A percentile compares a stretch with the other conserved stretches of the same genome.
Conservation (phyloP, 2,113 vertebrate genomes). For the Aix galericulata region DNA sequence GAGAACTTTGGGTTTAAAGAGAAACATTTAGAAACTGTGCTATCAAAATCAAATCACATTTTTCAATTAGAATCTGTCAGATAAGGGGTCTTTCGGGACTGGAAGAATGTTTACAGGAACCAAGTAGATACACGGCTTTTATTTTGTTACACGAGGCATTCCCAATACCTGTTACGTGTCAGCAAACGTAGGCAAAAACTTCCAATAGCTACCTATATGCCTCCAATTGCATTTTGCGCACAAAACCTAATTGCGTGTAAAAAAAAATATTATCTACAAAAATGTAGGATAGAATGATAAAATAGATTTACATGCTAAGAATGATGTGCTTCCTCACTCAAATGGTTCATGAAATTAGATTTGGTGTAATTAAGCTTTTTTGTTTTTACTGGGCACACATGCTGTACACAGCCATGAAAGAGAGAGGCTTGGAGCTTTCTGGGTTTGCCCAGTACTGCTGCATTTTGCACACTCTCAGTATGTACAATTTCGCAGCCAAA, state of each 20-base stretch:
- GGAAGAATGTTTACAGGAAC: background rate
- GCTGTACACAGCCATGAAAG: background rate
- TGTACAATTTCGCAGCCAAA: rapidly evolving
- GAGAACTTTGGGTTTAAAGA: background rate
- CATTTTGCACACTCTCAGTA: rapidly evolving
- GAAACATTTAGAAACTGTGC: background rate
- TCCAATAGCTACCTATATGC: background rate
- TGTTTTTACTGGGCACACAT: background rate
- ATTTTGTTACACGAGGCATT: background rate
- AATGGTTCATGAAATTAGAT: background rate
- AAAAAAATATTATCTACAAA: background rate
- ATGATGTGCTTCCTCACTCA: background rate
- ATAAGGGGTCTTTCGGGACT: background rate
- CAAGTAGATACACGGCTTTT: background rate
- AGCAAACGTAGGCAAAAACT: background rate
- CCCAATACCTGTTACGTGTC: background rate
- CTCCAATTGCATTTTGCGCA: background rate
- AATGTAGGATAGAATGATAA: background rate
- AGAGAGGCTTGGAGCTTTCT: background rate
- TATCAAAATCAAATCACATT: background rate
- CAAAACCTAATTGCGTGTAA: background rate
- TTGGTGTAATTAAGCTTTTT: background rate
- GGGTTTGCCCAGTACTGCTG: rapidly evolving
- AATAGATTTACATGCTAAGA: background rate
- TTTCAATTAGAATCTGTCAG: slow-evolving; percentile 17